Conservation (phyloP, 2,113 vertebrate genomes). For the Manacus vitellinus region DNA sequence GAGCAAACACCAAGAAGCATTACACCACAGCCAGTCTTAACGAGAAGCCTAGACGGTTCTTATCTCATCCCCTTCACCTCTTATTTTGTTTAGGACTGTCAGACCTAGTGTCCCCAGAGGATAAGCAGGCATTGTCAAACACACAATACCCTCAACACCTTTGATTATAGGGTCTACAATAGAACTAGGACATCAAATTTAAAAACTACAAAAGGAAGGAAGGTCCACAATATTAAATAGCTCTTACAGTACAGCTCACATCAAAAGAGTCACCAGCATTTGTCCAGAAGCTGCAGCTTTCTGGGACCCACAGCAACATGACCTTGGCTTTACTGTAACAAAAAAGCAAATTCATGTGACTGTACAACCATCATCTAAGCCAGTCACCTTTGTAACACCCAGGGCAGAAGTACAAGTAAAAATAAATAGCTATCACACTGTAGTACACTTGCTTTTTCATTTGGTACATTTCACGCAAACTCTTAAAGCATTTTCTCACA, state of each 20-base stretch:
- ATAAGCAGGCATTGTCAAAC: neutral
- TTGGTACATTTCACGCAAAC: neutral
- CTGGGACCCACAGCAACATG: fast-evolving
- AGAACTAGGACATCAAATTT: neutral
- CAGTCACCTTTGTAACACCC: neutral
- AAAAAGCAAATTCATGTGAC: neutral
- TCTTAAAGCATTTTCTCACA: neutral
- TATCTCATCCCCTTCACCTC: neutral
- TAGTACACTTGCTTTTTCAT: neutral
- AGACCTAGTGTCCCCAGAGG: neutral
- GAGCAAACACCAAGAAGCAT: neutral
- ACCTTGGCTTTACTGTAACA: neutral
- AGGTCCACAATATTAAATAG: neutral
- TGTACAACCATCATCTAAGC: neutral
- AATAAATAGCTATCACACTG: neutral
- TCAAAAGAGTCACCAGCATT: neutral
- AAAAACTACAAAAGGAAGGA: neutral
- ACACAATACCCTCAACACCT: neutral
- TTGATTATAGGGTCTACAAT: neutral
- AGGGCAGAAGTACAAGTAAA: neutral
- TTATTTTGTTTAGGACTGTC: neutral
- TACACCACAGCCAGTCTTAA: neutral
- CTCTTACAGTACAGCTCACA: neutral
- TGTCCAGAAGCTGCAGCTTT: neutral
- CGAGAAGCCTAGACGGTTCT: neutral